These are phyloP conservation scores for Actinia tenebrosa DNA, from an alignment of 64 coral and sea anemone species.

Conservation along the genomic window DNA sequence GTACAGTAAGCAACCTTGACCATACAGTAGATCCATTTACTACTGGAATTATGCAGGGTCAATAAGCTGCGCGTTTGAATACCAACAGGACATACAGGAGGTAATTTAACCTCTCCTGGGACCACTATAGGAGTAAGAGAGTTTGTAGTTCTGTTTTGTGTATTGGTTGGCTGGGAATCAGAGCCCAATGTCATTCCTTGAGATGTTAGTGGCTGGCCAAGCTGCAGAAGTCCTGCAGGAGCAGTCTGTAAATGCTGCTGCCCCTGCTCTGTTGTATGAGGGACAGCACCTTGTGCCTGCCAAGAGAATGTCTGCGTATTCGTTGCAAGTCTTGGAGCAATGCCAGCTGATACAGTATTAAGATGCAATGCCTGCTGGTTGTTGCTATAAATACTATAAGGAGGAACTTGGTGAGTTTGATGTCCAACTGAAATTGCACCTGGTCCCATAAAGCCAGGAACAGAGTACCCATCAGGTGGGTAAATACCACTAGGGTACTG, in stretches of 20 bases:
- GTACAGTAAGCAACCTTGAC: conserved; percentile 34
- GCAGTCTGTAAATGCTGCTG: background rate
- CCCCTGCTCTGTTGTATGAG: background rate
- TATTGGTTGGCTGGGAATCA: background rate
- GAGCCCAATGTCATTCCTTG: background rate
- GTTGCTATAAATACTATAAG: background rate
- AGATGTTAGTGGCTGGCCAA: background rate
- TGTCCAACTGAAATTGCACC: background rate
- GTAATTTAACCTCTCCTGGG: conserved; percentile 56
- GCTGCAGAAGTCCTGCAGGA: conserved; percentile 5
- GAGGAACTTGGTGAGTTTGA: background rate
- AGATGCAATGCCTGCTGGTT: background rate
- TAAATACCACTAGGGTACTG: background rate
- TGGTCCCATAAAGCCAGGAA: background rate
- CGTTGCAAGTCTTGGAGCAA: conserved; percentile 5
- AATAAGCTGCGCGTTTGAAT: conserved; percentile 37
- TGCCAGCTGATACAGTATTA: conserved; percentile 13
- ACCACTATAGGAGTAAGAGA: conserved; percentile 37
- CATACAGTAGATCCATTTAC: conserved; percentile 60
- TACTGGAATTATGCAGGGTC: conserved; percentile 57
- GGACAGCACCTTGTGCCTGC: background rate
- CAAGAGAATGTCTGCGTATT: background rate
- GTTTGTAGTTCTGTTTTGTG: background rate
- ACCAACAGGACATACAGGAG: conserved; percentile 42
- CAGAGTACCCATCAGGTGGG: conserved; percentile 4